These are phyloP conservation scores for Notechis scutatus DNA, from an alignment of 2,113 vertebrate species.

Conservation along the genomic window DNA sequence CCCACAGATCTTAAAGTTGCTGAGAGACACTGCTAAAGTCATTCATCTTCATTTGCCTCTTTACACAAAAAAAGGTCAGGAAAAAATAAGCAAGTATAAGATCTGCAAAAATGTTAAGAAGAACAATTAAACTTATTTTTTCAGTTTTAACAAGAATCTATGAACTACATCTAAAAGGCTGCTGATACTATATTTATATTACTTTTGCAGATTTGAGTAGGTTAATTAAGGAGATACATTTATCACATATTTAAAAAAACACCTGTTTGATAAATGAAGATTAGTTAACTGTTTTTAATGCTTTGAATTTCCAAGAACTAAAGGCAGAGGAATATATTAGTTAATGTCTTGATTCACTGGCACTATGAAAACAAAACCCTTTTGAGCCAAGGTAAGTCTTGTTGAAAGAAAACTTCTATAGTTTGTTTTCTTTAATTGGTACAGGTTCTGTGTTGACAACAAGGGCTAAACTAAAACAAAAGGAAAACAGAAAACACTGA, in stretches of 20 bases:
- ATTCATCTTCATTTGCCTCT: constrained; percentile 27
- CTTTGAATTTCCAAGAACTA: not conserved
- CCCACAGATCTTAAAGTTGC: not conserved
- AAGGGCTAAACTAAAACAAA: not conserved
- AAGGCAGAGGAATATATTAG: not conserved
- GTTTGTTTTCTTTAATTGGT: not conserved
- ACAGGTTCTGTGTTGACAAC: not conserved
- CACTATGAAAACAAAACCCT: not conserved
- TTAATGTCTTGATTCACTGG: not conserved
- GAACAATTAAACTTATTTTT: not conserved
- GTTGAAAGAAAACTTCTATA: not conserved
- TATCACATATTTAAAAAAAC: not conserved
- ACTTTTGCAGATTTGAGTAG: not conserved
- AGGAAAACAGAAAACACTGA: not conserved
- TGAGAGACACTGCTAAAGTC: not conserved
- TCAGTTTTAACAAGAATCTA: not conserved
- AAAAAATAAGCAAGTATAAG: constrained; percentile 59
- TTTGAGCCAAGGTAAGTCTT: not conserved
- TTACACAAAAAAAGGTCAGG: constrained; percentile 62
- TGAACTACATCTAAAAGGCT: not conserved
- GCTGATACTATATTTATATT: not conserved
- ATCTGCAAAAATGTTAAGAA: not conserved
- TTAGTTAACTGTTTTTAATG: not conserved
- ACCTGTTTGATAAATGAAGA: not conserved
- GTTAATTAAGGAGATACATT: not conserved